These are phyloP conservation scores for Drosophila ezoana DNA, from an alignment of 2,888 invertebrate species.

Conservation along the genomic window DNA sequence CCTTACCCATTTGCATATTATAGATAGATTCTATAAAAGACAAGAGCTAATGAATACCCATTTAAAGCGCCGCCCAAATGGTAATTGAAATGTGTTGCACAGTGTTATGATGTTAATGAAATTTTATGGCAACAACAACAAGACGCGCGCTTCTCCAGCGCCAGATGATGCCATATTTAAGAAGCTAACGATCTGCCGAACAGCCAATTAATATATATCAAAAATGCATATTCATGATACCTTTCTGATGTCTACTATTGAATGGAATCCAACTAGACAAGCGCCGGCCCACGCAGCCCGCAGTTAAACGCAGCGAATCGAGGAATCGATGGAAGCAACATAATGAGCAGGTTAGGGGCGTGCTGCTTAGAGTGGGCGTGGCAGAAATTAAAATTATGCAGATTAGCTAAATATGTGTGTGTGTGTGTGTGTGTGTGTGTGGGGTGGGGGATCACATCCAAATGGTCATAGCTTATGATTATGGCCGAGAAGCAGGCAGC, in stretches of 20 bases:
- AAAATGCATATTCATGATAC: slow-evolving; percentile 73
- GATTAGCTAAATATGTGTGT: slow-evolving; percentile 39
- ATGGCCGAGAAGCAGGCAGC: slow-evolving; percentile 11
- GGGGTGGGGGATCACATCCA: slow-evolving; percentile 32
- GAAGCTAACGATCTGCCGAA: slow-evolving; percentile 71
- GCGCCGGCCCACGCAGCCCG: slow-evolving; percentile 42
- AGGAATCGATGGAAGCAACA: slow-evolving; percentile 6
- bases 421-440: not conserved
- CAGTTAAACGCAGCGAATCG: slow-evolving; percentile 15
- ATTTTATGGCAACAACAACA: slow-evolving; percentile 50
- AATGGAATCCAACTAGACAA: slow-evolving; percentile 16
- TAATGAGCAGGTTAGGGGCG: slow-evolving; percentile 16
- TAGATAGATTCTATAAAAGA: not conserved
- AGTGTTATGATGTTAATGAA: slow-evolving; percentile 57
- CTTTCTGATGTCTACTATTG: slow-evolving; percentile 15
- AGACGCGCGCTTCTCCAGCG: slow-evolving; percentile 36
- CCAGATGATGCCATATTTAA: slow-evolving; percentile 55
- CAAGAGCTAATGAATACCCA: slow-evolving; percentile 1
- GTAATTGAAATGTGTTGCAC: slow-evolving; percentile 39
- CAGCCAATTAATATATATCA: slow-evolving; percentile 68
- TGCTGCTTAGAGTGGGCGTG: slow-evolving; percentile 55
- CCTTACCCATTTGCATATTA: not conserved
- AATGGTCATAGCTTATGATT: slow-evolving; percentile 45
- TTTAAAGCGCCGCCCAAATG: not conserved
- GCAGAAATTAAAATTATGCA: slow-evolving; percentile 67